Evolutionary conservation across 2,888 invertebrate genomes (phyloP).

Genomic region (Augiades crinisus): DNA sequence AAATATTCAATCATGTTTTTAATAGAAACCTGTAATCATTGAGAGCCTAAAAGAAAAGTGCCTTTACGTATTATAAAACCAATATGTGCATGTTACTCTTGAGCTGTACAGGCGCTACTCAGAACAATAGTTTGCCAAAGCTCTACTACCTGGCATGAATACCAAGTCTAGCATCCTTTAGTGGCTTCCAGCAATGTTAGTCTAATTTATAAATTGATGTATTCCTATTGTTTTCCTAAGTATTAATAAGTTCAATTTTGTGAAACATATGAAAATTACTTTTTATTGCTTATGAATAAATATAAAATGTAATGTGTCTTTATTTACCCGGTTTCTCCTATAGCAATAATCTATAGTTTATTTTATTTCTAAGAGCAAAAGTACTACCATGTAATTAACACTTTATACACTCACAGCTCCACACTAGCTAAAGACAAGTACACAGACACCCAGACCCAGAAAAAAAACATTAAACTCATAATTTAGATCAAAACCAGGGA

Average conservation of each 20-base stretch:
- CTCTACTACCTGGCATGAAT: constrained; percentile 26
- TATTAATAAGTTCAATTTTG: constrained; percentile 64
- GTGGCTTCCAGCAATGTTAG: constrained; percentile 56
- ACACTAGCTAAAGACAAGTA: no score
- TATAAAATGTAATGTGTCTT: constrained; percentile 54
- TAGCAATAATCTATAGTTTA: background rate
- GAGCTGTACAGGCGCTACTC: constrained; percentile 17
- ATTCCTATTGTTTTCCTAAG: constrained; percentile 54
- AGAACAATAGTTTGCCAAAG: constrained; percentile 45
- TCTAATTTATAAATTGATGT: constrained; percentile 50
- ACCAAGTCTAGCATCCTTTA: constrained; percentile 45
- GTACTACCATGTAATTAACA: no score
- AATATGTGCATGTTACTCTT: constrained; percentile 42
- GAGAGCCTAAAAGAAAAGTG: constrained; percentile 61
- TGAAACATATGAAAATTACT: constrained; percentile 71
- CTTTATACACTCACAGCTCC: no score
- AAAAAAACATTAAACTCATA: no score
- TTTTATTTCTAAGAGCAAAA: no score
- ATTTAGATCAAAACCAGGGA: no score
- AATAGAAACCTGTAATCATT: background rate
- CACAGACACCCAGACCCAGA: no score
- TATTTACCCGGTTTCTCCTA: constrained; percentile 26
- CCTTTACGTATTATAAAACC: constrained; percentile 61
- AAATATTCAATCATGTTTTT: background rate
- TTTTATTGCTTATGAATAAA: constrained; percentile 81